These are phyloP conservation scores for Girardinichthys multiradiatus DNA, from an alignment of 2,113 vertebrate genomes.

Conservation along the genomic window DNA sequence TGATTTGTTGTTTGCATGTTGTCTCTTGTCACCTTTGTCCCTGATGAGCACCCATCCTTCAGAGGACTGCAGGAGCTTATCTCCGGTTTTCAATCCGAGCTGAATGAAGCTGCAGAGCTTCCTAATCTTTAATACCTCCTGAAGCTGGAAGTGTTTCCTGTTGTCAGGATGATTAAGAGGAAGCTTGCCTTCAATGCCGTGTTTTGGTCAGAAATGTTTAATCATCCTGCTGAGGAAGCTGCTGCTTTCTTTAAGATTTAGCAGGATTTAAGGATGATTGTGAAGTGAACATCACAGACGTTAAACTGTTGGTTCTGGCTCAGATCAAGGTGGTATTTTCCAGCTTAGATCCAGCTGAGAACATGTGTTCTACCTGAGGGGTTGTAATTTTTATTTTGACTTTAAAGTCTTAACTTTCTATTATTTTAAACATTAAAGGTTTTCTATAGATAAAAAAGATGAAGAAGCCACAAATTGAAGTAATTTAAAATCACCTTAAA, in stretches of 20 bases:
- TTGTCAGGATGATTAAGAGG: slow-evolving; percentile 18
- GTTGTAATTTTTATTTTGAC: background rate
- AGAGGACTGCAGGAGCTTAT: slow-evolving; percentile 55
- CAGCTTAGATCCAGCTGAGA: background rate
- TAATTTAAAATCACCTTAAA: too few relatives aligned
- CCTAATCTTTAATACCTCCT: slow-evolving; percentile 65
- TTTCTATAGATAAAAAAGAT: too few relatives aligned
- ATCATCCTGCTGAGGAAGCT: slow-evolving; percentile 38
- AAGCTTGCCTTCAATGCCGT: background rate
- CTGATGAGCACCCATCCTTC: slow-evolving; percentile 34
- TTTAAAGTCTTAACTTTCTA: background rate
- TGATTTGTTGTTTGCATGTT: background rate
- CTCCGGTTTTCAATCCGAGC: slow-evolving; percentile 53
- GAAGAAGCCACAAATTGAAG: too few relatives aligned
- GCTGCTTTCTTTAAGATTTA: slow-evolving; percentile 43
- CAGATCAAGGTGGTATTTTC: slow-evolving; percentile 17
- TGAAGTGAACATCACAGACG: slow-evolving; percentile 42
- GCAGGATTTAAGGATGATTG: slow-evolving; percentile 61
- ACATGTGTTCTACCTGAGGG: too few relatives aligned
- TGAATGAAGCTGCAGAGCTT: slow-evolving; percentile 55
- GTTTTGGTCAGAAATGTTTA: slow-evolving; percentile 37
- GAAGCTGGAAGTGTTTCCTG: slow-evolving; percentile 17
- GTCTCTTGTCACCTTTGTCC: slow-evolving; percentile 43
- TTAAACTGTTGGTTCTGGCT: slow-evolving; percentile 13
- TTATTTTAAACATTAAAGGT: too few relatives aligned